Evolutionary conservation across 2,113 vertebrate species (phyloP), one percentile per base, ranked within the genome.

Genomic region (Corythoichthys haematopterus): DNA sequence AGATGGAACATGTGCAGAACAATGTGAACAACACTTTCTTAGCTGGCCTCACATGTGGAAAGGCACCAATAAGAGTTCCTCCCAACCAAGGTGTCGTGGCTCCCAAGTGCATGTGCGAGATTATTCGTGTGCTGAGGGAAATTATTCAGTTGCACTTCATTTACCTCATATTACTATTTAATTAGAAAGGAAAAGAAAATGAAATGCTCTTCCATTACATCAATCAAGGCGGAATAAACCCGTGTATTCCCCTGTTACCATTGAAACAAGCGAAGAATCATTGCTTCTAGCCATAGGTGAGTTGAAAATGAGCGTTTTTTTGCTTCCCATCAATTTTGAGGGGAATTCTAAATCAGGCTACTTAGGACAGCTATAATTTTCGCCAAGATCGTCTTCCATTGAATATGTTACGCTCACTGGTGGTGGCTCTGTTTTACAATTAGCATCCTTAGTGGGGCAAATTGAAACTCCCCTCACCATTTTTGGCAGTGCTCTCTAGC

Each of bases 11-110:
- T 46, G n/a, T 77, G 53, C 50, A 33, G 38, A 66, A 28, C 35
- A 72, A 63, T 60, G 48, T 63, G 51, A 61, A 71, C 48, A 59
- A 50, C 2, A 14, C 74, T 82, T 75, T 77, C 63, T 74, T 71
- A 63, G 76, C 63, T 7, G 46, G 65, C 35, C 65, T 65, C 43
- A 15, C 35, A 53, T 40, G 36, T 7, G 67, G 52, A 55, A 51
- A 14, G 63, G n/a, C 20, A 48, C 14, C 14, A n/a, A 55, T 62
- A 10, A 47, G 53, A 47, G 28, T 35, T 45, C 59, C 16, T 45
- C 28, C 28, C 20, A 56, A 35, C 28, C 53, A 56, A 28, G 28
- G 53, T 56, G 10, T 8, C 3, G 2, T 55, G 52, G n/a, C 50
- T 15, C 48, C 15, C 3, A 1, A 50, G 14, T 50, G 48, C 16